Percentiles rank a stretch among this genome's conserved stretches.
Evolutionary conservation across 2,113 vertebrate genomes (phyloP).

Genomic region (Myrmophylax atrothorax): DNA sequence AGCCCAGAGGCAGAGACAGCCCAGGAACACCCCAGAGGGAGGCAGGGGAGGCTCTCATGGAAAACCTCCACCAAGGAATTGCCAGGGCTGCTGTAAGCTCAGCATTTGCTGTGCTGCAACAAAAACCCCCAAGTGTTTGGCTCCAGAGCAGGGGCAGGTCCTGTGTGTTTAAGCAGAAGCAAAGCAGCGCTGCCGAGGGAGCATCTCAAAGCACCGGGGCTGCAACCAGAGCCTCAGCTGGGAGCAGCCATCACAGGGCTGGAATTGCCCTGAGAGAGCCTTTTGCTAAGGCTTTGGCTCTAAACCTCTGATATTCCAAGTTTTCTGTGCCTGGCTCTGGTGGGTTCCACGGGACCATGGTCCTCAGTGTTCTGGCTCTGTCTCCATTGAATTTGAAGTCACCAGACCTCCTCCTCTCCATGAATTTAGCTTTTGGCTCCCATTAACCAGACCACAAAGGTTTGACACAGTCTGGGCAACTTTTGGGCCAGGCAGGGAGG

Average conservation of each 20-base stretch:
- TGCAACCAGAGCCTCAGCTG: background rate
- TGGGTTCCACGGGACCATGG: fast-evolving
- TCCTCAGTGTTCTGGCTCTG: background rate
- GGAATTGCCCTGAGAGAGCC: too few species aligned
- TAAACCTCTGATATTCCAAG: background rate
- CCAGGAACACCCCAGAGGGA: background rate
- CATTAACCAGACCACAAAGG: background rate
- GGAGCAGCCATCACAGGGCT: background rate
- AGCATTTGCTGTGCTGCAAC: background rate
- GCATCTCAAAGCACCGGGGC: background rate
- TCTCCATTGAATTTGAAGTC: background rate
- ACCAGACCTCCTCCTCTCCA: background rate
- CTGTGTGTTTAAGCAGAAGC: background rate
- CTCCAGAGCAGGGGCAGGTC: fast-evolving
- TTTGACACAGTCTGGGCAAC: background rate
- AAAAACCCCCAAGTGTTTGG: background rate
- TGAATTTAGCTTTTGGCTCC: background rate
- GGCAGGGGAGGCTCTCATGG: fast-evolving
- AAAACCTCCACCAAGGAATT: background rate
- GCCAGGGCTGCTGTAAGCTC: background rate
- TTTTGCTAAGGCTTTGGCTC: background rate
- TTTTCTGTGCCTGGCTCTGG: background rate
- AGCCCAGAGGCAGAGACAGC: background rate
- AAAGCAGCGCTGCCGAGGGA: background rate
- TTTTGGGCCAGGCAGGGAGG: background rate